Evolutionary conservation across 2,797 vertebrate species (phyloP), one percentile per base, ranked within the genome.

Genomic region (Miichthys miiuy): DNA sequence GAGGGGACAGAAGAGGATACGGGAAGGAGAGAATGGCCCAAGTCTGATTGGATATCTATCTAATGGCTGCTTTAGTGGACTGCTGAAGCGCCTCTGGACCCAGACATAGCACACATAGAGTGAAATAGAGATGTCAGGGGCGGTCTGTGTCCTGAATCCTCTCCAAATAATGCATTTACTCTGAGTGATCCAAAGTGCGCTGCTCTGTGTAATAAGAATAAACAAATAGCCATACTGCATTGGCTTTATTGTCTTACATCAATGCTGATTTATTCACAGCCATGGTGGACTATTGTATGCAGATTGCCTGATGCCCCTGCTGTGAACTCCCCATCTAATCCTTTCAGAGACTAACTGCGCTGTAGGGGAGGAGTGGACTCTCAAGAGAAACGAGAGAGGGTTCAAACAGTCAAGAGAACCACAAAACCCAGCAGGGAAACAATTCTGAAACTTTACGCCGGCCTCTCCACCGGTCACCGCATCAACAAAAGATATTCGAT

Each of bases 161-260:
- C 79, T 65, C 62, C 21, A 56, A 75, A 67, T 82, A 90, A 91
- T 90, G 83, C 60, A 63, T 90, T 91, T 88, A 84, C 79, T 70
- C 60, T 5, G 7, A 87, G 80, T 54, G 77, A 83, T 81, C 83
- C 73, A 71, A 75, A 87, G 64, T 69, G 72, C 23, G 65, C 68
- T 17, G 38, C 79, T 79, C 57, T 58, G 73, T 60, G 72, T 84
- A 86, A 90, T 87, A 84, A 86, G 85, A 84, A 88, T 84, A 92
- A 91, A 92, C 91, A 91, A 92, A 92, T 84, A 77, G 80, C 51
- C 52, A 9, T 23, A 71, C 72, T 2, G 27, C 79, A 90, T 91
- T 84, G 80, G 73, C 85, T 90, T 92, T 89, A 93, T 88, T 90
- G 91, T 91, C 88, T 81, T 76, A 90, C 84, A 90, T 90, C 87